Evolutionary conservation across 2,888 invertebrate species (phyloP), one percentile per base, ranked within the genome.

Genomic region (Sphaerophoria rueppellii): DNA sequence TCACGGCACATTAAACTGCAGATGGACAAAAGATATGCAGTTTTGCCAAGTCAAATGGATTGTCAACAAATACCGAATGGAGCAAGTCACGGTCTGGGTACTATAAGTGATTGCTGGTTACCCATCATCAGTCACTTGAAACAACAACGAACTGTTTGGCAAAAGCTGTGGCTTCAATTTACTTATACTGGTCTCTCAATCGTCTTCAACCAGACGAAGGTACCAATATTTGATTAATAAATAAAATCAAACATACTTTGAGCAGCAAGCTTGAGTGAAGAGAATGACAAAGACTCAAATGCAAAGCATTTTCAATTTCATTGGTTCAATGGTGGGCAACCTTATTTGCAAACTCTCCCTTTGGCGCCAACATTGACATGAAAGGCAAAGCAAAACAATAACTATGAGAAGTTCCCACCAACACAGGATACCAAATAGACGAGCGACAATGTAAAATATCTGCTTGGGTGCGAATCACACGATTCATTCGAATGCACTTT

Each of bases 1-100:
- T 77, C 69, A 82, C n/a, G 82, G 72, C 77, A 72, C 77, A 82
- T 82, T 82, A 69, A 82, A 77, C 82, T 77, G 67, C 77, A 77
- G 82, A 82, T 82, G 77, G 67, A 82, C 77, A 72, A 57, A 77
- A 37, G 63, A 72, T 60, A 69, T 73, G 65, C 55, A 71, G 46
- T 58, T 78, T 43, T 79, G 71, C 71, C 54, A 80, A 83, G 50
- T 70, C 75, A 80, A 83, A 83, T 72, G 80, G 80, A 83, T 75
- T 83, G 83, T 83, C 83, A 83, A 83, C 83, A 83, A 61, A 52
- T 35, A 67, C 43, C 43, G 71, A 75, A 46, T 58, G 50, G 67
- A 83, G 37, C 72, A 71, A 67, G 80, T 80, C 71, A 80, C 83
- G 83, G 83, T 83, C 83, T 83, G 75, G 50, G 83, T 32, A 67